These are phyloP conservation scores for Excalfactoria chinensis DNA, from an alignment of 2,113 vertebrate genomes.

Conservation along the genomic window DNA sequence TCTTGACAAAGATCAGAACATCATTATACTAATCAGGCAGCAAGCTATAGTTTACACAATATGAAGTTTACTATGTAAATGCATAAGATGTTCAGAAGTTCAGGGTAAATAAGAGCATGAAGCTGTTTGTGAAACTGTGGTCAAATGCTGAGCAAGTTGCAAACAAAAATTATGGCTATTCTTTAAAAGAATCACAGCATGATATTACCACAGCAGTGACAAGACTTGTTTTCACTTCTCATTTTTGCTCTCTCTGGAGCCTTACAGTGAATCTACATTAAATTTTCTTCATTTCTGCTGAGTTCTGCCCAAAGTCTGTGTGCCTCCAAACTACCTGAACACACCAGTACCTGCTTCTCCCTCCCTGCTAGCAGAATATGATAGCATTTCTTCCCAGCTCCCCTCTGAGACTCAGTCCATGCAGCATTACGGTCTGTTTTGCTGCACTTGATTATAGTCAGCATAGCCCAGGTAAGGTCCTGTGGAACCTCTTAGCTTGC, in stretches of 20 bases:
- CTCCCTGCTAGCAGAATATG: not conserved
- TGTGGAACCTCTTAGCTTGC: not conserved
- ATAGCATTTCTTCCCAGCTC: not conserved
- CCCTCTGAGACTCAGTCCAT: not conserved
- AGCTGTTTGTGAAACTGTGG: not conserved
- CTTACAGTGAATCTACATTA: not conserved
- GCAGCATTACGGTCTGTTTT: not conserved
- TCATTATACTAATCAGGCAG: not conserved
- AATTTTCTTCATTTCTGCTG: not conserved
- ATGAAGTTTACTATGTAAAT: not conserved
- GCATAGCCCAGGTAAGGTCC: not conserved
- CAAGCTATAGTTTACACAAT: not conserved
- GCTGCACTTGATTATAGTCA: not conserved
- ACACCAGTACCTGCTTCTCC: not conserved
- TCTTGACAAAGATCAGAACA: not conserved
- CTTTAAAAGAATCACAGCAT: not conserved
- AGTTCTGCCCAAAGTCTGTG: not conserved
- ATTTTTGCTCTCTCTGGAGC: not conserved
- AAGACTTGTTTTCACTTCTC: not conserved
- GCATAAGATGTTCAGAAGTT: not conserved
- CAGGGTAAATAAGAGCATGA: not conserved
- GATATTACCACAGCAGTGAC: not conserved
- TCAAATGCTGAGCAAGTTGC: not conserved
- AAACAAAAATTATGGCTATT: not conserved
- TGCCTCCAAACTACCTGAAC: not conserved